Percentiles rank a stretch among this genome's conserved stretches.
These are phyloP conservation scores for Eretmochelys imbricata DNA, from an alignment of 2,113 vertebrate genomes.

Conservation along the genomic window DNA sequence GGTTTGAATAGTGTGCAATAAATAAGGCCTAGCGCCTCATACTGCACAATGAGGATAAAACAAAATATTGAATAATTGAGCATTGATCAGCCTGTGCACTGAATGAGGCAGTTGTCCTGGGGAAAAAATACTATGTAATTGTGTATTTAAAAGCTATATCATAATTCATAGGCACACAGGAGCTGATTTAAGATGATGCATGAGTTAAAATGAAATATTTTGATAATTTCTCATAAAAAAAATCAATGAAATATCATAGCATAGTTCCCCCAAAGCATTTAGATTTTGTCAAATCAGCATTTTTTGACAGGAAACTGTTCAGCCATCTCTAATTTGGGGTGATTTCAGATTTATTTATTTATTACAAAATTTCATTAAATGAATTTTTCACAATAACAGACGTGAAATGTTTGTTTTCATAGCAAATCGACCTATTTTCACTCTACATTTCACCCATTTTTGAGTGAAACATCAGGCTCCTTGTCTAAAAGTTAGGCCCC, in stretches of 20 bases:
- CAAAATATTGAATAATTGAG: neutral
- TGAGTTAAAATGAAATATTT: too few species aligned
- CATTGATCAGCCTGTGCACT: too few species aligned
- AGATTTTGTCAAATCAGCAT: neutral
- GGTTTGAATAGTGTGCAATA: neutral
- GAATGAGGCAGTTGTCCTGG: too few species aligned
- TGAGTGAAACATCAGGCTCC: neutral
- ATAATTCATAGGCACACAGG: too few species aligned
- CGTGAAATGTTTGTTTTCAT: neutral
- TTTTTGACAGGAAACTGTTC: neutral
- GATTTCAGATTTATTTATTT: fast-evolving
- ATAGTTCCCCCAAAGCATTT: neutral
- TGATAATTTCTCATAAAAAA: fast-evolving
- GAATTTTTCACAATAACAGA: fast-evolving
- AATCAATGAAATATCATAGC: neutral
- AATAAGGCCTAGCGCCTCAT: neutral
- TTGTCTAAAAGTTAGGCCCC: neutral
- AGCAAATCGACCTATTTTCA: neutral
- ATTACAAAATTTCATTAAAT: neutral
- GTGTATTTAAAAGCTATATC: too few species aligned
- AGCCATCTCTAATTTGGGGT: neutral
- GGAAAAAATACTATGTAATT: too few species aligned
- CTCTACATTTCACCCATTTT: neutral
- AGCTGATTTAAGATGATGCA: too few species aligned
- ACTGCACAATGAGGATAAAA: neutral